A percentile compares a stretch with the other conserved stretches of the same genome.
Conservation (phyloP, 2,888 invertebrate species). For the Chalcis sispes region DNA sequence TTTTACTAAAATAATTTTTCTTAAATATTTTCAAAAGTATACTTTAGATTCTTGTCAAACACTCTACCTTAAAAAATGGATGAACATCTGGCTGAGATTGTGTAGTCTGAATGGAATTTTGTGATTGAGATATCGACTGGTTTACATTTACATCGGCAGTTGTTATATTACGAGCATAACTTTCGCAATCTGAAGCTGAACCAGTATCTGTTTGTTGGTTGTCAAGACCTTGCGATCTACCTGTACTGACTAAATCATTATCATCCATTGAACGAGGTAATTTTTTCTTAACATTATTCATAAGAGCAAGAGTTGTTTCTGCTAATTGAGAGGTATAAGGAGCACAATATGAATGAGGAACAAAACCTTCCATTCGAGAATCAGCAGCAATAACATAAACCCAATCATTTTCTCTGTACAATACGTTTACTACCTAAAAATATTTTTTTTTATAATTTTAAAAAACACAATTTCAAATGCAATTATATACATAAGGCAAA, state of each 20-base stretch:
- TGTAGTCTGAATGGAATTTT: conserved; percentile 77
- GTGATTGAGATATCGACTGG: conserved; percentile 76
- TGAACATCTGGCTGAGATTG: conserved; percentile 78
- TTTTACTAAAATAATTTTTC: neutral
- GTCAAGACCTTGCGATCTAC: conserved; percentile 70
- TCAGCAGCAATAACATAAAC: conserved; percentile 96
- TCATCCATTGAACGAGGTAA: conserved; percentile 81
- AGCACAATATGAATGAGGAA: conserved; percentile 95
- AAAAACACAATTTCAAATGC: neutral
- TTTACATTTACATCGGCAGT: conserved; percentile 73
- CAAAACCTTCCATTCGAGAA: conserved; percentile 93
- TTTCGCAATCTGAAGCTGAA: conserved; percentile 81
- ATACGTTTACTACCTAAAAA: conserved; percentile 89
- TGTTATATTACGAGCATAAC: conserved; percentile 79
- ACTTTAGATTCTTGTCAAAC: neutral
- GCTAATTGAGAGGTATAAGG: conserved; percentile 88
- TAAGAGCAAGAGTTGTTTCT: conserved; percentile 81
- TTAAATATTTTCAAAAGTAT: neutral
- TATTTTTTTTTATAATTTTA: conserved; percentile 28
- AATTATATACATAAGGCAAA: too few species aligned
- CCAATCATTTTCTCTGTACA: conserved; percentile 98
- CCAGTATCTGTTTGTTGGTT: conserved; percentile 74
- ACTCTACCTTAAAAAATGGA: conserved; percentile 79
- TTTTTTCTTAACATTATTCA: conserved; percentile 87
- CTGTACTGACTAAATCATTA: conserved; percentile 67